Conservation (phyloP, 2,113 vertebrate genomes). For the Coptodon bakossiorum region DNA sequence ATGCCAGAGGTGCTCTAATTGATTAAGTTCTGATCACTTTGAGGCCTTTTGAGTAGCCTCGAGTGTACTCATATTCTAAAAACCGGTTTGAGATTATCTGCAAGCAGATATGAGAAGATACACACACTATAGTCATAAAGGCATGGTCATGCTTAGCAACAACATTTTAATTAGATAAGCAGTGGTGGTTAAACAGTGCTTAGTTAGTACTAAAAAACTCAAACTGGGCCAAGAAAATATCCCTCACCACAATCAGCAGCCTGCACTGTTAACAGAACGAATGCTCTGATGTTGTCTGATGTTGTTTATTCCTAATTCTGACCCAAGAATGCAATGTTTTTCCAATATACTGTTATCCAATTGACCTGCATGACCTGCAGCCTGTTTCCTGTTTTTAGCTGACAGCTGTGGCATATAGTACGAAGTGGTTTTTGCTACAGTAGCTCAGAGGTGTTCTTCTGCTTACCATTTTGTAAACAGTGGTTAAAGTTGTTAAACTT, state of each 20-base stretch:
- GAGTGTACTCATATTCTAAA: background rate
- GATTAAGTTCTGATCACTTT: background rate
- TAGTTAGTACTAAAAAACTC: background rate
- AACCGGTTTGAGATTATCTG: background rate
- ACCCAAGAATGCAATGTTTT: background rate
- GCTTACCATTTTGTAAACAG: background rate
- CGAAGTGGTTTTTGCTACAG: background rate
- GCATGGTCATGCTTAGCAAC: background rate
- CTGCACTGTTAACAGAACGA: background rate
- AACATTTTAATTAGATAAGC: background rate
- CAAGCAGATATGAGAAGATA: background rate
- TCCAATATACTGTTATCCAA: background rate
- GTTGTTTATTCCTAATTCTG: background rate
- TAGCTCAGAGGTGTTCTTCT: background rate
- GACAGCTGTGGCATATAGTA: background rate
- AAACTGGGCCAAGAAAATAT: background rate
- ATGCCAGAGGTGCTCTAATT: background rate
- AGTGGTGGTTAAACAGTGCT: background rate
- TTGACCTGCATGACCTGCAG: background rate
- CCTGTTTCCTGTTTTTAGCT: background rate
- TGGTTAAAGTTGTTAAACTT: background rate
- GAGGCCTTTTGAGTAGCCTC: background rate
- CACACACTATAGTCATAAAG: background rate
- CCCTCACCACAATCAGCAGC: background rate
- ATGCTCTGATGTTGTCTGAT: background rate